These are phyloP conservation scores for Acrocephalus kingi DNA, from an alignment of 2,113 vertebrate species.

Conservation along the genomic window DNA sequence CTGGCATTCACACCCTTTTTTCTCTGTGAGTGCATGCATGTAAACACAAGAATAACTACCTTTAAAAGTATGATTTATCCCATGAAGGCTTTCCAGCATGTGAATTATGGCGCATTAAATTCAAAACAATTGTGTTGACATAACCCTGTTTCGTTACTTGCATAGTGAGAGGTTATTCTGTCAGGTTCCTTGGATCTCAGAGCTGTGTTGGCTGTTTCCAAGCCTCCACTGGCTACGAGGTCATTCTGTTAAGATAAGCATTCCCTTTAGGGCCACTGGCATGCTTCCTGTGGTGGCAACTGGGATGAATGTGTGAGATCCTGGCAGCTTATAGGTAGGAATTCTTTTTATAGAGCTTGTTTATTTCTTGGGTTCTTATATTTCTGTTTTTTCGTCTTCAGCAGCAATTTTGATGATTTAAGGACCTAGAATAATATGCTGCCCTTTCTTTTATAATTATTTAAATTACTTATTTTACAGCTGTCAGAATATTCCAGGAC, in stretches of 20 bases:
- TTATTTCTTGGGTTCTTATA: background rate
- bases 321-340: background rate
- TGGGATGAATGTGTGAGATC: background rate
- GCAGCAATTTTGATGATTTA: background rate
- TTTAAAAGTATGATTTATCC: constrained; percentile 51
- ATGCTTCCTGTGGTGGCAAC: background rate
- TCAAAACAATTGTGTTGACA: constrained; percentile 55
- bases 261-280: background rate
- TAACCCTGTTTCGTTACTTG: constrained; percentile 12
- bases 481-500: background rate
- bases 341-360: background rate
- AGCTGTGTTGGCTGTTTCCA: constrained; percentile 37
- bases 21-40: background rate
- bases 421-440: background rate
- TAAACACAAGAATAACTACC: constrained; percentile 49
- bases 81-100: constrained; percentile 35
- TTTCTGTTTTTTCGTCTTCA: background rate
- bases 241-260: background rate
- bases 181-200: constrained; percentile 17
- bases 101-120: constrained; percentile 63
- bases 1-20: background rate
- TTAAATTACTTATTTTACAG: background rate
- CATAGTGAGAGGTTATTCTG: constrained; percentile 39
- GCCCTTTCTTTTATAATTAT: background rate
- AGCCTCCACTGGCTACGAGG: background rate